These are phyloP conservation scores for Pyrochroa serraticornis DNA, from an alignment of 2,888 invertebrate genomes.

Conservation along the genomic window DNA sequence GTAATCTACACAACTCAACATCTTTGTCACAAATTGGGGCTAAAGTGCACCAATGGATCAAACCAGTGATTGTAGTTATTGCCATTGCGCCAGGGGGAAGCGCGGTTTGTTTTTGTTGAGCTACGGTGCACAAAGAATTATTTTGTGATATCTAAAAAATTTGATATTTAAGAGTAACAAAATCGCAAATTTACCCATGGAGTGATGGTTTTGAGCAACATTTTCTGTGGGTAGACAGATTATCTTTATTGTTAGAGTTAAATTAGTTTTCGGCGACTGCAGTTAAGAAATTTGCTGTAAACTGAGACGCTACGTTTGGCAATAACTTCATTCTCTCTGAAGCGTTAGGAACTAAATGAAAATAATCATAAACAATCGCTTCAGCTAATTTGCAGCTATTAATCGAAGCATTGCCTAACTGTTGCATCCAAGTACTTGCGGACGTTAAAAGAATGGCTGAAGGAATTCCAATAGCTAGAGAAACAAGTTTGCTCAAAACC, in stretches of 20 bases:
- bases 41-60: conserved; percentile 78
- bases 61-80: conserved; percentile 82
- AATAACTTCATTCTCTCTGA: conserved; percentile 72
- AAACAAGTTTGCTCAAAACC: conserved; percentile 80
- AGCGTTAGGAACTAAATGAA: conserved; percentile 75
- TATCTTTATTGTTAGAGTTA: conserved; percentile 47
- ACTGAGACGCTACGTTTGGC: conserved; percentile 79
- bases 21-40: conserved; percentile 65
- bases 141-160: conserved; percentile 64
- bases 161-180: conserved; percentile 5
- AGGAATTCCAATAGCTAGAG: conserved; percentile 83
- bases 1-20: conserved; percentile 65
- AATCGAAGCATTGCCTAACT: conserved; percentile 80
- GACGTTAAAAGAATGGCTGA: conserved; percentile 77
- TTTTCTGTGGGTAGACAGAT: conserved; percentile 66
- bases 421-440: conserved; percentile 88
- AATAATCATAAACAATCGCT: conserved; percentile 82
- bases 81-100: conserved; percentile 81
- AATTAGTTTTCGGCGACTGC: conserved; percentile 80
- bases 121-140: conserved; percentile 71
- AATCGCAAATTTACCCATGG: too few species aligned
- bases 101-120: conserved; percentile 68
- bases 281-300: conserved; percentile 87
- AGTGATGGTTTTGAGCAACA: conserved; percentile 71
- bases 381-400: conserved; percentile 79